phyloP scores from a whole-genome alignment of 2,113 vertebrate genomes.

The Serinus canaria region DNA sequence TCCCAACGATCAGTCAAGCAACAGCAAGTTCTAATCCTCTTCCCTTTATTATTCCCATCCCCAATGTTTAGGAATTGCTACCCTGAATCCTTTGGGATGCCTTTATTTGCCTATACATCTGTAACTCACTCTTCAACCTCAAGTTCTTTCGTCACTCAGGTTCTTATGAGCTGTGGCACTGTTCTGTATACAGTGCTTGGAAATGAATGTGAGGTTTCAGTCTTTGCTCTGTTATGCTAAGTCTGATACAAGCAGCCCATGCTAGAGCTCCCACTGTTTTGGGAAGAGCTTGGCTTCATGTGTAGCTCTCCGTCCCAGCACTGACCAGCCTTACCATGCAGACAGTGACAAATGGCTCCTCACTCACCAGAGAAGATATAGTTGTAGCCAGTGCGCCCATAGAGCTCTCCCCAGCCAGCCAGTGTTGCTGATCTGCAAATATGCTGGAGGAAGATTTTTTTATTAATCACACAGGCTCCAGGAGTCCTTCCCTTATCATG shows the following conservation, averaged over 20 bases:
- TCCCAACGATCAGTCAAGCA: background rate
- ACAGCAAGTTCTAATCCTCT: background rate
- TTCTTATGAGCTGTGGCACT: background rate
- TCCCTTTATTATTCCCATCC: background rate
- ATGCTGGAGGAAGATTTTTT: slow-evolving; percentile 77
- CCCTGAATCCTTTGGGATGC: background rate
- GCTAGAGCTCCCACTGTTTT: background rate
- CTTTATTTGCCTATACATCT: background rate
- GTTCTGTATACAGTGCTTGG: background rate
- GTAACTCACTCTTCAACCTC: background rate
- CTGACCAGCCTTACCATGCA: background rate
- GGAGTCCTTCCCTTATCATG: background rate
- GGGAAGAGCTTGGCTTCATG: background rate
- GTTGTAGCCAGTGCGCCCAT: slow-evolving; percentile 96
- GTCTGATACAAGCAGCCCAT: background rate
- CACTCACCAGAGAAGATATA: slow-evolving; percentile 96
- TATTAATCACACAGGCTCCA: background rate
- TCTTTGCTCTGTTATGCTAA: background rate
- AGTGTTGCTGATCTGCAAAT: slow-evolving; percentile 96
- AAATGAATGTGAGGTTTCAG: rapidly evolving
- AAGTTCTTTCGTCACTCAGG: background rate
- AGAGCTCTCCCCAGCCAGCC: slow-evolving; percentile 97
- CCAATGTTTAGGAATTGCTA: background rate
- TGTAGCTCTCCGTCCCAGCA: background rate
- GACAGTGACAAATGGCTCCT: background rate